A percentile compares a stretch with the other conserved stretches of the same genome.
These are phyloP conservation scores for Haemorhous mexicanus DNA, from an alignment of 2,113 vertebrate genomes.

Conservation along the genomic window DNA sequence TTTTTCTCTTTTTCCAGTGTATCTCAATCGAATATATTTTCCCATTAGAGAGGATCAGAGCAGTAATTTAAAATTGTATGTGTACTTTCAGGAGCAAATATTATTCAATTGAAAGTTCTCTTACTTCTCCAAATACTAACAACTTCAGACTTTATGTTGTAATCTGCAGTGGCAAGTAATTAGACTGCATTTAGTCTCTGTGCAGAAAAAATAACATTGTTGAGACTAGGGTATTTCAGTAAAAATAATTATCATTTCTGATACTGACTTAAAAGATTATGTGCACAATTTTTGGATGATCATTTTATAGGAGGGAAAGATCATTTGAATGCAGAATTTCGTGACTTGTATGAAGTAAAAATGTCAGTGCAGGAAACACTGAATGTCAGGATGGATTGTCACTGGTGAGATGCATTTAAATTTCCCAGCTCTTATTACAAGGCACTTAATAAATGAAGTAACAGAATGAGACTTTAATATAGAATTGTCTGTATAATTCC, in stretches of 20 bases:
- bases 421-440: background rate
- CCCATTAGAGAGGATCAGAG: background rate
- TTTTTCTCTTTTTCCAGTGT: background rate
- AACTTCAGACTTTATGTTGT: background rate
- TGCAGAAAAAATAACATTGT: background rate
- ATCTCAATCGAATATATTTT: background rate
- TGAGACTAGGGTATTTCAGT: background rate
- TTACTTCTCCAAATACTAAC: background rate
- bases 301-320: background rate
- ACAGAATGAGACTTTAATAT: background rate
- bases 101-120: background rate
- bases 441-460: background rate
- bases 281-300: background rate
- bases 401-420: background rate
- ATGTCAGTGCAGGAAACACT: background rate
- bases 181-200: background rate
- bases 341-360: background rate
- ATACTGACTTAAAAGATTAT: background rate
- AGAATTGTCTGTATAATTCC: background rate
- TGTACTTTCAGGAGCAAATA: background rate
- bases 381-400: rapidly evolving
- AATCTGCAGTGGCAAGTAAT: background rate
- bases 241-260: background rate
- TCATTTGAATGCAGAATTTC: background rate
- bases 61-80: background rate